These are phyloP conservation scores for Acronicta psi DNA, from an alignment of 2,888 invertebrate species.

Conservation along the genomic window DNA sequence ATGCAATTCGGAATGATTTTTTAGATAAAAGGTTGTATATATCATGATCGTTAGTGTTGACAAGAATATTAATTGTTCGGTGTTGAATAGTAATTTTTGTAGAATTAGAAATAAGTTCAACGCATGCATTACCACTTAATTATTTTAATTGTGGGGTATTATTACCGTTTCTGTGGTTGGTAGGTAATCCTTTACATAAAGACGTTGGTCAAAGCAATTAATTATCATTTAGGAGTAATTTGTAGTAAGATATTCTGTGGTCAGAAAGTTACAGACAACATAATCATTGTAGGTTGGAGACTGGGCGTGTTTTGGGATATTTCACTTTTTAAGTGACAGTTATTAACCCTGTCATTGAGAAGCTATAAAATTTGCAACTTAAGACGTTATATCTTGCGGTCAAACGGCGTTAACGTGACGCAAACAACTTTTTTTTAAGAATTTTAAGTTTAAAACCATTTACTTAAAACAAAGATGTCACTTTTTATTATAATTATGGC, in stretches of 20 bases:
- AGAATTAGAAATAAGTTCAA: constrained; percentile 12
- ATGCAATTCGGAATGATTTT: constrained; percentile 9
- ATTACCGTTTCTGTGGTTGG: constrained; percentile 10
- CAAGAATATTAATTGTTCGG: constrained; percentile 22
- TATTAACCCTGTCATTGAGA: constrained; percentile 10
- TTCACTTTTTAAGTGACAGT: constrained; percentile 16
- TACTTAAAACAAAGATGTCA: no score
- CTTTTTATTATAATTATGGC: no score
- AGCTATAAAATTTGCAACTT: constrained; percentile 1
- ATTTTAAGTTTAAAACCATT: no score
- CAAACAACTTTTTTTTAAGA: not conserved
- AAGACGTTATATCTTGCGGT: not conserved
- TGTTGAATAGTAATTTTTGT: constrained; percentile 18
- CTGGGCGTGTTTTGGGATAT: constrained; percentile 33
- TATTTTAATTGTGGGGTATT: constrained; percentile 8
- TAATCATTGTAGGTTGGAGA: constrained; percentile 6
- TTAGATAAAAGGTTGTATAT: constrained; percentile 7
- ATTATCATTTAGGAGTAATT: constrained; percentile 22
- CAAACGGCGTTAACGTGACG: constrained; percentile 1
- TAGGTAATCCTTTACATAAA: not conserved
- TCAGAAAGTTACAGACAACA: not conserved
- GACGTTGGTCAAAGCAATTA: constrained; percentile 17
- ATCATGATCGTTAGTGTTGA: constrained; percentile 11
- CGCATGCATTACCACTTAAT: constrained; percentile 7
- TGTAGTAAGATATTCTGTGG: constrained; percentile 10